Evolutionary conservation across 2,797 vertebrate genomes (phyloP).

Genomic region (Psittacula derbiana): DNA sequence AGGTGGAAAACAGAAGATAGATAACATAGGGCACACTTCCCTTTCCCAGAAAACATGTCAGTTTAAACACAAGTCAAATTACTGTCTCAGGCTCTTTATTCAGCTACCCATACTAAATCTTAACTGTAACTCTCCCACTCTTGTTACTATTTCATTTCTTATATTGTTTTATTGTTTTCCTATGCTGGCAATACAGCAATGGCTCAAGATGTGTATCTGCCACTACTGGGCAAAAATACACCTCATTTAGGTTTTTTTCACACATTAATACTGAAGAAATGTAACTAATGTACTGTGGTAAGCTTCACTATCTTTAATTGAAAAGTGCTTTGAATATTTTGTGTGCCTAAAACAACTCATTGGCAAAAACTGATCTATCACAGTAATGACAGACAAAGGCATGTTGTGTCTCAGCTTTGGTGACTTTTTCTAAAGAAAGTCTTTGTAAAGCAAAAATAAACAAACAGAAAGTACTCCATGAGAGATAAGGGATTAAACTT

Average conservation of each 20-base stretch:
- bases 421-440: neutral
- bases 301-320: neutral
- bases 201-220: neutral
- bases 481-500: neutral
- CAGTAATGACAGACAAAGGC: neutral
- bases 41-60: neutral
- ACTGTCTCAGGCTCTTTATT: neutral
- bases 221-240: neutral
- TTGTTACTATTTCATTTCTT: neutral
- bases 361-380: neutral
- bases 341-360: neutral
- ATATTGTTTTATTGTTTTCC: neutral
- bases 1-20: neutral
- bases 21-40: neutral
- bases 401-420: neutral
- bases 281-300: neutral
- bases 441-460: constrained; percentile 3
- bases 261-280: neutral
- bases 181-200: neutral
- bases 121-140: neutral
- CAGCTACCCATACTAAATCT: neutral
- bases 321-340: neutral
- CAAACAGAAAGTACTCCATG: neutral
- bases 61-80: neutral
- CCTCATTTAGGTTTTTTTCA: neutral